Conservation (phyloP, 2,113 vertebrate species). For the Aptenodytes forsteri region DNA sequence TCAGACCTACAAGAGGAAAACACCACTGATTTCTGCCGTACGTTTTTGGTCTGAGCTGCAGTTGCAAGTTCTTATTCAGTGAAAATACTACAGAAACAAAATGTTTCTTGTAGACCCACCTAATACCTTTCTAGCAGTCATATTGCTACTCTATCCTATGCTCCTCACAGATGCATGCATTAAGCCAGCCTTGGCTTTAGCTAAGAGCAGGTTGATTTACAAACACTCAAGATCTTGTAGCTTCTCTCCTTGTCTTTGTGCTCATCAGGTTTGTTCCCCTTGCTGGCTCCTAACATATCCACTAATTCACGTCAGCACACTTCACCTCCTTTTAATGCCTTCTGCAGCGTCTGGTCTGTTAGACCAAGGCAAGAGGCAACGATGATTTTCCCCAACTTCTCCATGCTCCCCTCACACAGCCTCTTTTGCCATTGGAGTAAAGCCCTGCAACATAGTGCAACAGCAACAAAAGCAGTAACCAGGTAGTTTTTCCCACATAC, state of each 20-base stretch:
- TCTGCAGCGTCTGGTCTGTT: background rate
- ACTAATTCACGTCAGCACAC: background rate
- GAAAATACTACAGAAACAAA: background rate
- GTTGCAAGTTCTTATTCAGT: background rate
- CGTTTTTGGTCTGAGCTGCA: background rate
- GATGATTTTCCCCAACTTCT: background rate
- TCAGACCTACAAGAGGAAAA: background rate
- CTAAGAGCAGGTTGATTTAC: background rate
- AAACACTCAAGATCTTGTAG: background rate
- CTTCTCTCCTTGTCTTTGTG: background rate
- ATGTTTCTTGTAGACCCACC: background rate
- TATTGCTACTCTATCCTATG: too few relatives aligned
- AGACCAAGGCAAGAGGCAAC: background rate
- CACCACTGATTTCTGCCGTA: background rate
- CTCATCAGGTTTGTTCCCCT: background rate
- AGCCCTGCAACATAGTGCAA: accelerated
- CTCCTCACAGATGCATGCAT: background rate
- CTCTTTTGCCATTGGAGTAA: background rate
- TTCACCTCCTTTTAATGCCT: background rate
- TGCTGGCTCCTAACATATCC: background rate
- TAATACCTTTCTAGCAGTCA: background rate
- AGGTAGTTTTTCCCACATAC: background rate
- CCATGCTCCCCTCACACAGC: background rate
- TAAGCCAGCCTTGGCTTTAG: background rate
- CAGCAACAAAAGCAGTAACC: background rate